These are phyloP conservation scores for Sciurus vulgaris DNA, from an alignment of 2,797 vertebrate genomes.

Conservation along the genomic window DNA sequence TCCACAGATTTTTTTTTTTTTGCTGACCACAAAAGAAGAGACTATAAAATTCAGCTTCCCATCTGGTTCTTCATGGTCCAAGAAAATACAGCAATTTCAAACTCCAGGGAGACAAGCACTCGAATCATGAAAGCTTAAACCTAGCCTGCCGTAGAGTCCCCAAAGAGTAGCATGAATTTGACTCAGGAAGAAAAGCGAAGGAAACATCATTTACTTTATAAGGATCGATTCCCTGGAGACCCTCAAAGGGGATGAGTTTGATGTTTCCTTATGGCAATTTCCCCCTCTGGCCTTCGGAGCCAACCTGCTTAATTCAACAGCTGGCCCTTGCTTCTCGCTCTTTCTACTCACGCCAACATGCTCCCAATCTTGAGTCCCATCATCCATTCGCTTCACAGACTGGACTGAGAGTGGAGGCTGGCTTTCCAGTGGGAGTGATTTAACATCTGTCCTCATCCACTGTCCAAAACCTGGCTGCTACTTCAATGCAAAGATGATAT, in stretches of 20 bases:
- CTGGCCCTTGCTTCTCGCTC: conserved; percentile 64
- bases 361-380: not conserved
- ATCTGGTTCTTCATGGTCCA: conserved; percentile 81
- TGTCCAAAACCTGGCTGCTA: conserved; percentile 46
- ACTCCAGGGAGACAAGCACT: conserved; percentile 68
- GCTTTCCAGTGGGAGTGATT: conserved; percentile 65
- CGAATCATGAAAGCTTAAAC: conserved; percentile 69
- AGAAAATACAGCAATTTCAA: conserved; percentile 75
- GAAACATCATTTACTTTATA: conserved; percentile 23
- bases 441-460: conserved; percentile 73
- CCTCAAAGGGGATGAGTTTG: not conserved
- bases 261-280: not conserved
- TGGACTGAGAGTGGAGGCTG: not conserved
- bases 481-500: conserved; percentile 55
- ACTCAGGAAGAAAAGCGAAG: conserved; percentile 50
- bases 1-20: conserved; percentile 42
- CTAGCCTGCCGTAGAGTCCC: conserved; percentile 25
- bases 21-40: conserved; percentile 76
- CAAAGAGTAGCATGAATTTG: conserved; percentile 14
- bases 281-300: conserved; percentile 63
- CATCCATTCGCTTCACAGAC: not conserved
- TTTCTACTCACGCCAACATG: not conserved
- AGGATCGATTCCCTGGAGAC: not conserved
- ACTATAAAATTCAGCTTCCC: conserved; percentile 77
- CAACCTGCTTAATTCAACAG: conserved; percentile 31